phyloP scores from a whole-genome alignment of 2,113 vertebrate genomes.

The Gavia stellata region DNA sequence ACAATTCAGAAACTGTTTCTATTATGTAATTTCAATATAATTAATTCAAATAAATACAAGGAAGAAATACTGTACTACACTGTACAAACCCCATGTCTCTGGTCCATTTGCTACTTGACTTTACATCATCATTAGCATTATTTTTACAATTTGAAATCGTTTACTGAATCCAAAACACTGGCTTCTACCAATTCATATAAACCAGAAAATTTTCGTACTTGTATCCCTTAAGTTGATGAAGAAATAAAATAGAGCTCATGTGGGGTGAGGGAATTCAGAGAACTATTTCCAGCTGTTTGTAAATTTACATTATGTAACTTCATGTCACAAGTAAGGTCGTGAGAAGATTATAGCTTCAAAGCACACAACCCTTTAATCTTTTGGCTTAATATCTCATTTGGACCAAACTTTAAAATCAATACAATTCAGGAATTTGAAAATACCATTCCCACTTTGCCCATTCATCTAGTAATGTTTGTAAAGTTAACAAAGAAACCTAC shows the following conservation, averaged over 20 bases:
- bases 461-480: neutral
- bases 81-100: neutral
- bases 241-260: neutral
- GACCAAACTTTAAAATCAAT: neutral
- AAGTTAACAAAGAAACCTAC: neutral
- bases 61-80: neutral
- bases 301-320: neutral
- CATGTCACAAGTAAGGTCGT: neutral
- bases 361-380: constrained; percentile 1
- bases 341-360: constrained; percentile 11
- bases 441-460: neutral
- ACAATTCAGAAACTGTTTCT: neutral
- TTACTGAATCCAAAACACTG: neutral
- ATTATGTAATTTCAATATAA: neutral
- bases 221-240: neutral
- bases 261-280: neutral
- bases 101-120: neutral
- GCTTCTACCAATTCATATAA: neutral
- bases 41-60: neutral
- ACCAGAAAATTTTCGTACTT: neutral
- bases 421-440: neutral
- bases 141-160: neutral
- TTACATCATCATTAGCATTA: neutral
- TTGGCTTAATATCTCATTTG: neutral
- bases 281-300: neutral